Evolutionary conservation across 2,888 invertebrate species (phyloP).

Genomic region (Lepidochitona cinerea): DNA sequence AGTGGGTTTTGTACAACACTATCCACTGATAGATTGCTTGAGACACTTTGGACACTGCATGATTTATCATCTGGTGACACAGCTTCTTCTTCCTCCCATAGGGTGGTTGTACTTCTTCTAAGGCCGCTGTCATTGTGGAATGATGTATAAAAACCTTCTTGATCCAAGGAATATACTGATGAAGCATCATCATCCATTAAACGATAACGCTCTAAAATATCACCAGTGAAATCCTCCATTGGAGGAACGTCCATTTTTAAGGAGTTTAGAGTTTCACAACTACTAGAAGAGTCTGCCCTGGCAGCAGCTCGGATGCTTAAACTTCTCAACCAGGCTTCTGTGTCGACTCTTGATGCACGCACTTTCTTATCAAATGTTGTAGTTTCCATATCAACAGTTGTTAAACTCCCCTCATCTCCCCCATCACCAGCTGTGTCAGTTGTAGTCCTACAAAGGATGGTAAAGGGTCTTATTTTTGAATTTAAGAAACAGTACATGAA

Average conservation of each 20-base stretch:
- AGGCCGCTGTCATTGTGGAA: slow-evolving; percentile 97
- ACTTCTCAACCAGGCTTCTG: slow-evolving; percentile 58
- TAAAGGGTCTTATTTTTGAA: no score
- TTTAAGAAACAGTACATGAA: no score
- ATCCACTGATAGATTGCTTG: slow-evolving; percentile 39
- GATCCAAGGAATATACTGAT: slow-evolving; percentile 95
- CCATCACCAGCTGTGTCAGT: slow-evolving; percentile 54
- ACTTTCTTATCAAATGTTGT: not conserved
- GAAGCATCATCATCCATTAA: slow-evolving; percentile 70
- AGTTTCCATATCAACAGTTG: slow-evolving; percentile 31
- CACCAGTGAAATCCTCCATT: slow-evolving; percentile 31
- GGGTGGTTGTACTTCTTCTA: slow-evolving; percentile 49
- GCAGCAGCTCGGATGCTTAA: slow-evolving; percentile 53
- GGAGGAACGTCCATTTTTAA: slow-evolving; percentile 55
- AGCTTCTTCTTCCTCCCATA: slow-evolving; percentile 5
- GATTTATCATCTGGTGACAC: slow-evolving; percentile 21
- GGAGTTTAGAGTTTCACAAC: slow-evolving; percentile 42
- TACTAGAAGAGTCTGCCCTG: slow-evolving; percentile 46
- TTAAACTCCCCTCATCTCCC: slow-evolving; percentile 49
- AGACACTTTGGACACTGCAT: slow-evolving; percentile 45
- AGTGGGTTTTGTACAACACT: slow-evolving; percentile 50
- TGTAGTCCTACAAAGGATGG: slow-evolving; percentile 45
- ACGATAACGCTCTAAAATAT: not conserved
- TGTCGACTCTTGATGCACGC: slow-evolving; percentile 33
- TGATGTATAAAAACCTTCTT: slow-evolving; percentile 97